These are phyloP conservation scores for Nylanderia fulva DNA, from an alignment of 1,140 invertebrate genomes.

Conservation along the genomic window DNA sequence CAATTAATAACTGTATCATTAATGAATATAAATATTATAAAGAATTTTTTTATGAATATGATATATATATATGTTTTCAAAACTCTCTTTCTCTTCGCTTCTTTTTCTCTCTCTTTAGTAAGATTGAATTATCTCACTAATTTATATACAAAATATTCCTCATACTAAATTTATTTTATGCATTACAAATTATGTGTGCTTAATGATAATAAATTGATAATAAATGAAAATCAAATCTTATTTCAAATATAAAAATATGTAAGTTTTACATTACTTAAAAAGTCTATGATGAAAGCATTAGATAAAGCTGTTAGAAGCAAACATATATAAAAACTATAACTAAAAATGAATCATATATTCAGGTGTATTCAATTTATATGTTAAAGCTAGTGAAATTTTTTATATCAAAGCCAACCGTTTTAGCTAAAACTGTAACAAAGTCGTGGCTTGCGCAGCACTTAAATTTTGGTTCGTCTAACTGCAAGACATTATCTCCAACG, in stretches of 20 bases:
- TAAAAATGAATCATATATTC: constrained; percentile 8
- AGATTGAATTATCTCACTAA: constrained; percentile 1
- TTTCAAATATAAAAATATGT: constrained; percentile 34
- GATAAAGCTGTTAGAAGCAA: not conserved
- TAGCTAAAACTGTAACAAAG: constrained; percentile 89
- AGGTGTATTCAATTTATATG: constrained; percentile 2
- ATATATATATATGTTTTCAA: not conserved
- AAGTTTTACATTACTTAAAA: not conserved
- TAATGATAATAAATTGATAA: not conserved
- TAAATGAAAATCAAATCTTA: constrained; percentile 28
- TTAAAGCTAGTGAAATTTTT: constrained; percentile 87
- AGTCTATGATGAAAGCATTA: not conserved
- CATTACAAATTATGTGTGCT: constrained; percentile 29
- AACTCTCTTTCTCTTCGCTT: not conserved
- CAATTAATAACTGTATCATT: constrained; percentile 13
- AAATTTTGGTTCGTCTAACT: constrained; percentile 89
- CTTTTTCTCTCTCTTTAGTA: not conserved
- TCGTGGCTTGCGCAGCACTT: constrained; percentile 91
- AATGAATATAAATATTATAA: constrained; percentile 11
- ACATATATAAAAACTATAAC: not conserved
- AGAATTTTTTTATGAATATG: constrained; percentile 22
- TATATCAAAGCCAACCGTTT: constrained; percentile 91
- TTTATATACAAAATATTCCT: constrained; percentile 32
- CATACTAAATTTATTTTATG: constrained; percentile 4
- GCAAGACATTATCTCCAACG: constrained; percentile 87